Evolutionary conservation across 2,113 vertebrate species (phyloP).

Genomic region (Opisthocomus hoazin): DNA sequence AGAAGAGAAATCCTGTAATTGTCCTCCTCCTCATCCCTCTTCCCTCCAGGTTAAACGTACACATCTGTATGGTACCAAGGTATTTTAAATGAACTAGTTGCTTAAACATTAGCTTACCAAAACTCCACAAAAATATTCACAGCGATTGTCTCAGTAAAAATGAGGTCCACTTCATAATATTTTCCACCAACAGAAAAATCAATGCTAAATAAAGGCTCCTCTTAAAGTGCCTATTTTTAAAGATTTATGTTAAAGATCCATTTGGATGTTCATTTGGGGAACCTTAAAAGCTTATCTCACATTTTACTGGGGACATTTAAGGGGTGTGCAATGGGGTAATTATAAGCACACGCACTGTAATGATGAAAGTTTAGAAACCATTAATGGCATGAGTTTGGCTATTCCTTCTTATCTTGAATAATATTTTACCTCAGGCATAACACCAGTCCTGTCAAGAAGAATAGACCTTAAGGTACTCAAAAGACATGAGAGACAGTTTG

Average conservation of each 20-base stretch:
- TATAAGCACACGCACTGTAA: neutral
- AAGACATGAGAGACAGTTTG: neutral
- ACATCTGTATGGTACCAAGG: neutral
- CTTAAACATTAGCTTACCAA: neutral
- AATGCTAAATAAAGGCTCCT: neutral
- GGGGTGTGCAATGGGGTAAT: neutral
- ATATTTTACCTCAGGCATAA: neutral
- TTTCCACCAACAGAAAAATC: neutral
- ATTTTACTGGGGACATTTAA: conserved; percentile 32
- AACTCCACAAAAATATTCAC: neutral
- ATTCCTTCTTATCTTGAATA: neutral
- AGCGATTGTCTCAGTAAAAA: neutral
- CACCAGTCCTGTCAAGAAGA: neutral
- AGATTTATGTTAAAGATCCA: neutral
- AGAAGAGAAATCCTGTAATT: conserved; percentile 10
- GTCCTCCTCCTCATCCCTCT: neutral
- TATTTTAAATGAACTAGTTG: neutral
- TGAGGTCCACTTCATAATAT: neutral
- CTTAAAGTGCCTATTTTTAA: neutral
- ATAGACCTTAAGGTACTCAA: neutral
- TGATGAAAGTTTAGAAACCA: neutral
- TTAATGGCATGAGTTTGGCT: neutral
- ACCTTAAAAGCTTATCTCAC: neutral
- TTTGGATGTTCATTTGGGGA: neutral
- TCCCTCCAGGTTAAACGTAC: neutral